phyloP scores from a whole-genome alignment of 2,888 invertebrate genomes.

The Antheraea yamamai region DNA sequence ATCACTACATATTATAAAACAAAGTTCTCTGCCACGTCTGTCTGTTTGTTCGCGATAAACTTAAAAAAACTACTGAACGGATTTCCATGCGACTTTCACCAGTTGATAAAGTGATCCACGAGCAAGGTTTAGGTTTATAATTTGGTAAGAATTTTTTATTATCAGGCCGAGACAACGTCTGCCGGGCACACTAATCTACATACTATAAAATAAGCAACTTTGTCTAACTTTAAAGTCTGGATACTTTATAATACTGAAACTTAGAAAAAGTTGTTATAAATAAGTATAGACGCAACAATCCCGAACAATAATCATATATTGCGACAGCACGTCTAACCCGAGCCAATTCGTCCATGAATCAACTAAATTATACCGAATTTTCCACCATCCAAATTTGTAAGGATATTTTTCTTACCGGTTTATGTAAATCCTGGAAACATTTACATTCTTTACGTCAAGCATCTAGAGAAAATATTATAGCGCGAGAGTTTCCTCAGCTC shows the following conservation, averaged over 20 bases:
- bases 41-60: too few relatives aligned
- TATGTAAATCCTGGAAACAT: constrained; percentile 4
- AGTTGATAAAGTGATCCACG: too few relatives aligned
- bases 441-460: constrained; percentile 3
- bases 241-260: not conserved
- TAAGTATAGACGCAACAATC: not conserved
- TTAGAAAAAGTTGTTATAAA: not conserved
- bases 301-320: not conserved
- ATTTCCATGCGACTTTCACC: too few relatives aligned
- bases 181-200: too few relatives aligned
- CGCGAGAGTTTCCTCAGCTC: not conserved
- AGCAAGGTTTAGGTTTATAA: too few relatives aligned
- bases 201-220: too few relatives aligned
- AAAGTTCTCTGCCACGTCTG: too few relatives aligned
- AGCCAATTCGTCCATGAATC: not conserved
- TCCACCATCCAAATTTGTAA: constrained; percentile 2
- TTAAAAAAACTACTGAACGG: too few relatives aligned
- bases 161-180: too few relatives aligned
- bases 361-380: constrained; percentile 8
- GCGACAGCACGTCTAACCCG: not conserved
- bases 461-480: not conserved
- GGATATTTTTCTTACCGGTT: not conserved
- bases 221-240: not conserved
- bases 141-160: too few relatives aligned
- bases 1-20: too few relatives aligned